A percentile compares a stretch with the other conserved stretches of the same genome.
phyloP scores from a whole-genome alignment of 2,797 vertebrate species.

The Discoglossus pictus region DNA sequence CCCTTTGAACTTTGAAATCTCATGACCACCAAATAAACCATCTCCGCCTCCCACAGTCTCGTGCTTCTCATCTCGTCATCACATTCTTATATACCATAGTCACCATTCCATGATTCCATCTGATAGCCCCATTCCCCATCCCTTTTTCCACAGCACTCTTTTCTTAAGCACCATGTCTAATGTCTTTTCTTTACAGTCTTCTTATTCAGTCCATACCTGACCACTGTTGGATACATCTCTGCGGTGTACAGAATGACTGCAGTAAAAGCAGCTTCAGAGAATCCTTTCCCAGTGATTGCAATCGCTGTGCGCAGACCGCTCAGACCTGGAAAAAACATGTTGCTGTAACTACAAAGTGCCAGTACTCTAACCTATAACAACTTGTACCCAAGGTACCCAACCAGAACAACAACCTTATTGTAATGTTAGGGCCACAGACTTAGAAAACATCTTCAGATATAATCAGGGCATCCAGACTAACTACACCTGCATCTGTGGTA shows the following conservation, averaged over 20 bases:
- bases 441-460: too few species aligned
- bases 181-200: background rate
- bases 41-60: too few species aligned
- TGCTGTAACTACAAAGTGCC: background rate
- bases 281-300: slow-evolving; percentile 77
- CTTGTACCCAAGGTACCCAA: too few species aligned
- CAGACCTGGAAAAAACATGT: slow-evolving; percentile 64
- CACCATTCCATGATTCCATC: background rate
- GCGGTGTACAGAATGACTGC: slow-evolving; percentile 77
- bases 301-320: slow-evolving; percentile 67
- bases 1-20: too few species aligned
- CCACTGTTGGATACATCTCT: slow-evolving; percentile 86
- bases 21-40: too few species aligned
- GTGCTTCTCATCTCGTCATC: too few species aligned
- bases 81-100: too few species aligned
- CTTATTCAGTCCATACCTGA: slow-evolving; percentile 73
- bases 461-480: too few species aligned
- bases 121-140: slow-evolving; percentile 59
- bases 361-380: background rate
- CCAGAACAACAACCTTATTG: too few species aligned
- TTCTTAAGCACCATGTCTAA: background rate
- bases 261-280: slow-evolving; percentile 78
- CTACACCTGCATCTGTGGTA: too few species aligned
- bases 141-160: background rate
- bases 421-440: too few species aligned